phyloP scores from a whole-genome alignment of 2,888 invertebrate genomes.

The Chesias legatella region DNA sequence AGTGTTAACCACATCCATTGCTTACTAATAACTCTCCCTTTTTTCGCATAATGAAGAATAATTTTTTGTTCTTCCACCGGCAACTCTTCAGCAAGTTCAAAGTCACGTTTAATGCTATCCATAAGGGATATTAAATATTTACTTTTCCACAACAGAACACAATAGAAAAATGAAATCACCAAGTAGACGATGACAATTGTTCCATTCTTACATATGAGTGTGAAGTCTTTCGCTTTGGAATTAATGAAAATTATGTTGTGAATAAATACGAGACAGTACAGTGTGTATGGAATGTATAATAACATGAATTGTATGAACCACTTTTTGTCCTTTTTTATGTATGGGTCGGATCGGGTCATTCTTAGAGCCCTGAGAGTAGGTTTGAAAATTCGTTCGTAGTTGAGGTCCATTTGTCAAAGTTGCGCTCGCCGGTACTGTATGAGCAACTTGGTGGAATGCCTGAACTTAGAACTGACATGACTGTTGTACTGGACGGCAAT shows the following conservation, averaged over 20 bases:
- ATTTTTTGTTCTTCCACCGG: constrained; percentile 3
- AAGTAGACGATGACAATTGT: constrained; percentile 7
- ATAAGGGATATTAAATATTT: constrained; percentile 4
- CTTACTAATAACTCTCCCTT: constrained; percentile 1
- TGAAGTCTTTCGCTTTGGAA: constrained; percentile 4
- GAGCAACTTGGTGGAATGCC: no score
- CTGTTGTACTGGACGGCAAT: no score
- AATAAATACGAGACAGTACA: not conserved
- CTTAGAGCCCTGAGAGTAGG: constrained; percentile 3
- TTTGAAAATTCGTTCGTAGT: constrained; percentile 12
- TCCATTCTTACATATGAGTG: constrained; percentile 10
- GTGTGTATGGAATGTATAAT: not conserved
- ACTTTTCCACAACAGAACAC: constrained; percentile 6
- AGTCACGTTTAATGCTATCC: constrained; percentile 8
- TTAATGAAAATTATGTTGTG: constrained; percentile 7
- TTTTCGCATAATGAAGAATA: constrained; percentile 2
- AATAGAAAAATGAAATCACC: constrained; percentile 7
- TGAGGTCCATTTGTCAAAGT: constrained; percentile 9
- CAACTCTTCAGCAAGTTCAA: not conserved
- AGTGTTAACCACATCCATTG: constrained; percentile 2
- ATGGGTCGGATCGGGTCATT: not conserved
- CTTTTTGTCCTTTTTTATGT: constrained; percentile 2
- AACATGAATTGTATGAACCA: constrained; percentile 1
- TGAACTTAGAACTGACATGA: no score
- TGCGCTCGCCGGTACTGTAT: no score